These are phyloP conservation scores for Zaprionus obscuricornis DNA, from an alignment of 2,888 invertebrate species.

Conservation along the genomic window DNA sequence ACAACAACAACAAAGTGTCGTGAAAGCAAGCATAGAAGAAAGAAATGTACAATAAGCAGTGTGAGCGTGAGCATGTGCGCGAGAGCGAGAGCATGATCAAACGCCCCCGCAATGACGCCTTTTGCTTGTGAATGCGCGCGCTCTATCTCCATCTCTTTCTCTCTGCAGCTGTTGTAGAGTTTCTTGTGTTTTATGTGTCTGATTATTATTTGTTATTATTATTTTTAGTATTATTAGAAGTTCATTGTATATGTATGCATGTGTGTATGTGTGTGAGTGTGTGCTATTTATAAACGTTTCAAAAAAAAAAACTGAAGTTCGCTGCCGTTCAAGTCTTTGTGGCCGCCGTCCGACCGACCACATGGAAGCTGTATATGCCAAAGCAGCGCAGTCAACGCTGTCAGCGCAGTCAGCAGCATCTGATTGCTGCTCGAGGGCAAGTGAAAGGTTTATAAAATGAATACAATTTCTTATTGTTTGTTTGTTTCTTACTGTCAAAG, in stretches of 20 bases:
- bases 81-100: slow-evolving; percentile 34
- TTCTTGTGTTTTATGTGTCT: slow-evolving; percentile 14
- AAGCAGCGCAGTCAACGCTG: too few relatives aligned
- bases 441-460: slow-evolving; percentile 60
- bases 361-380: slow-evolving; percentile 54
- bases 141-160: neutral
- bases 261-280: slow-evolving; percentile 19
- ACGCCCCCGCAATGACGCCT: slow-evolving; percentile 67
- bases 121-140: slow-evolving; percentile 5
- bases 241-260: slow-evolving; percentile 1
- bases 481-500: slow-evolving; percentile 20
- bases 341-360: too few relatives aligned
- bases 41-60: slow-evolving; percentile 26
- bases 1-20: slow-evolving; percentile 9
- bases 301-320: slow-evolving; percentile 44
- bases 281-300: slow-evolving; percentile 62
- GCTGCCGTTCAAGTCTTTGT: slow-evolving; percentile 18
- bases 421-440: slow-evolving; percentile 47
- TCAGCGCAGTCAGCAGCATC: neutral
- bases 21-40: slow-evolving; percentile 15
- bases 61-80: slow-evolving; percentile 8
- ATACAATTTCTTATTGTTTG: slow-evolving; percentile 11
- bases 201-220: too few relatives aligned
- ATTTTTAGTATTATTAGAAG: slow-evolving; percentile 50
- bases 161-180: slow-evolving; percentile 6